Base-by-base conservation (phyloP, 2,888 invertebrate genomes). In the Nycteola revayana region DNA sequence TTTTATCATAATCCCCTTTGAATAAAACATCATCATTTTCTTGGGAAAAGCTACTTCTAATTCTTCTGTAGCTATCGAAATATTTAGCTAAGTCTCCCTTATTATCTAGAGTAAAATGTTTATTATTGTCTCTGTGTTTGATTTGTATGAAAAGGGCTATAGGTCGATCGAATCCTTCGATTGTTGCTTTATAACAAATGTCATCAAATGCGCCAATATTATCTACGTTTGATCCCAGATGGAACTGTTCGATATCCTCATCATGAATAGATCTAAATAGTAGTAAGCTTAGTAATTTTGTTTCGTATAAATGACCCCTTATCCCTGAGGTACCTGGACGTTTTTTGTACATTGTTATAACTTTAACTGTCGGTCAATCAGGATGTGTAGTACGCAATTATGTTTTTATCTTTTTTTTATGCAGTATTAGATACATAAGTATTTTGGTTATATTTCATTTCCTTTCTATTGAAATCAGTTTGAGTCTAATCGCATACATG, bases 251-350 rank as follows among this genome's bases (percentile, higher is more conserved):
- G n/a, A 55, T n/a, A 9, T 7, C 11, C 1, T 32, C 9, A 10
- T 52, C 32, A 7, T 40, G 28, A 3, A 25, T 11, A 6, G 41
- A 11, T 36, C 49, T 44, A 6, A 47, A 55, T 14, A 43, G 11
- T 17, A 55, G 34, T 5, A 55, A 30, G n/a, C 48, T 49, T 1
- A 53, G 26, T 11, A 58, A 32, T 25, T 58, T 56, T 1, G 45
- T 53, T 22, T 56, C 54, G n/a, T 50, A 57, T 0, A 56, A 30
- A 3, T 56, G 56, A n/a, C 56, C 57, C 1, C 42, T 29, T 7
- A 57, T 48, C 0, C 47, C 50, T 0, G 57, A 42, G 1, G 57
- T 50, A 0, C 42, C 53, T 1, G 8, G 1, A 7, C 44, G 46
- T 25, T 49, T 54, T 10, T 42, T 28, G 20, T 42, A 49, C 14